These are phyloP conservation scores for Sphecodes monilicornis DNA, from an alignment of 2,888 invertebrate genomes.

Conservation along the genomic window DNA sequence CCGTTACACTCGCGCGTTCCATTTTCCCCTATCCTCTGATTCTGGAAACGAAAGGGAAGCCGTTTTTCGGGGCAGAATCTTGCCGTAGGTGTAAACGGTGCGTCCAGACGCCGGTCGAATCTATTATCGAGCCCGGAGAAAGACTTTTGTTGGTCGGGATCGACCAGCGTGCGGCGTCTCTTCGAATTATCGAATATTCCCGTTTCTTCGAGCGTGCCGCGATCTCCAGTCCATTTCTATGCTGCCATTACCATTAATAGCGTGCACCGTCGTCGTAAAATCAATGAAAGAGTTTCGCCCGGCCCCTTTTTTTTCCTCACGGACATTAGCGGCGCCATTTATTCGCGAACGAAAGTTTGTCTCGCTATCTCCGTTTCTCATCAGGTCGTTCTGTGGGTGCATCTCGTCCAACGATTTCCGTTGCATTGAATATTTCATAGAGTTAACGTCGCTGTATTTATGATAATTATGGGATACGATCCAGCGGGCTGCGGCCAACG, in stretches of 20 bases:
- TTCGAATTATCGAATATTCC: conserved; percentile 42
- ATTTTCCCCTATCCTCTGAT: background rate
- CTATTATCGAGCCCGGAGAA: background rate
- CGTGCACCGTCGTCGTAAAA: conserved; percentile 36
- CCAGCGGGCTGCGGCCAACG: conserved; percentile 13
- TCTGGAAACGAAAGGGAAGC: conserved; percentile 10
- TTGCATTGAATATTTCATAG: conserved; percentile 65
- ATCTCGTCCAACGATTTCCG: conserved; percentile 28
- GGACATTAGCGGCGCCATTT: conserved; percentile 62
- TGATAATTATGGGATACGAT: conserved; percentile 60
- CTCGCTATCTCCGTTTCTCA: background rate
- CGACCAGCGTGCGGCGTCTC: conserved; percentile 8
- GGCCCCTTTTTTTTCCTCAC: conserved; percentile 26
- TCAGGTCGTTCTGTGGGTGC: background rate
- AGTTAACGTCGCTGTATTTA: conserved; percentile 64
- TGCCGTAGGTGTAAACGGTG: conserved; percentile 18
- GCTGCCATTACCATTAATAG: conserved; percentile 63
- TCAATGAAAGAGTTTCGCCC: conserved; percentile 53
- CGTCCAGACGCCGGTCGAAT: background rate
- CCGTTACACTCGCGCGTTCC: conserved; percentile 11
- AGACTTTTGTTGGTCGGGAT: background rate
- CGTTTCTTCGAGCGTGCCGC: conserved; percentile 21
- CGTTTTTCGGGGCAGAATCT: background rate
- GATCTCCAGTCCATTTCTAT: conserved; percentile 51
- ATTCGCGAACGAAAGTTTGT: conserved; percentile 50